phyloP scores from a whole-genome alignment of 1,140 invertebrate species.

The Lycorma delicatula region DNA sequence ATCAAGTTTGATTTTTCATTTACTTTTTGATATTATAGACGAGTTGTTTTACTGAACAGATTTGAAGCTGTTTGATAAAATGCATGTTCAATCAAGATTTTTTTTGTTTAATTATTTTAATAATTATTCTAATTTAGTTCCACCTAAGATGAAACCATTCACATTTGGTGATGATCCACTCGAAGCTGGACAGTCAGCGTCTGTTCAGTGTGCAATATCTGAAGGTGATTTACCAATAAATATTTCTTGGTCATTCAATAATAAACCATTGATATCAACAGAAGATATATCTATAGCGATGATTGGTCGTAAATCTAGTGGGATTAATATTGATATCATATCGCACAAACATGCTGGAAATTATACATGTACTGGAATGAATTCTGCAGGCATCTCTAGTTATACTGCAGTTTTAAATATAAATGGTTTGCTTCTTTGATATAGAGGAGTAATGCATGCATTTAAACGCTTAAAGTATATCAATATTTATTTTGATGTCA shows the following conservation, averaged over 20 bases:
- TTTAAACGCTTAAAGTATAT: constrained; percentile 67
- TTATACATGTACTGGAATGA: constrained; percentile 69
- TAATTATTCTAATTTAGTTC: constrained; percentile 44
- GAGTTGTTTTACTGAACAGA: background rate
- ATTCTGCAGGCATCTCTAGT: constrained; percentile 52
- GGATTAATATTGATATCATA: constrained; percentile 57
- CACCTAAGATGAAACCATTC: constrained; percentile 53
- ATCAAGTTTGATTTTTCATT: too few relatives aligned
- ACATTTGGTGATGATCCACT: constrained; percentile 49
- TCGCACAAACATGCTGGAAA: constrained; percentile 58
- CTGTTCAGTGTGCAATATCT: constrained; percentile 52
- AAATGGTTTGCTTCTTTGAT: constrained; percentile 47
- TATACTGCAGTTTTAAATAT: constrained; percentile 54
- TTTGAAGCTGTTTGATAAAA: background rate
- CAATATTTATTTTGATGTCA: too few relatives aligned
- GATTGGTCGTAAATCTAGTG: constrained; percentile 29
- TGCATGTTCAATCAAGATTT: background rate
- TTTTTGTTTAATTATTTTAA: constrained; percentile 17
- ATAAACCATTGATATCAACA: constrained; percentile 45
- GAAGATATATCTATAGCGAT: constrained; percentile 38
- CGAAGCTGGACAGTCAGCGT: constrained; percentile 32
- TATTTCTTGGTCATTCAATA: constrained; percentile 47
- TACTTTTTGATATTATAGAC: background rate
- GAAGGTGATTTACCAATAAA: constrained; percentile 52
- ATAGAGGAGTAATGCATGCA: constrained; percentile 40